Evolutionary conservation across 2,888 invertebrate genomes (phyloP).

Genomic region (Plagiodera versicolora): DNA sequence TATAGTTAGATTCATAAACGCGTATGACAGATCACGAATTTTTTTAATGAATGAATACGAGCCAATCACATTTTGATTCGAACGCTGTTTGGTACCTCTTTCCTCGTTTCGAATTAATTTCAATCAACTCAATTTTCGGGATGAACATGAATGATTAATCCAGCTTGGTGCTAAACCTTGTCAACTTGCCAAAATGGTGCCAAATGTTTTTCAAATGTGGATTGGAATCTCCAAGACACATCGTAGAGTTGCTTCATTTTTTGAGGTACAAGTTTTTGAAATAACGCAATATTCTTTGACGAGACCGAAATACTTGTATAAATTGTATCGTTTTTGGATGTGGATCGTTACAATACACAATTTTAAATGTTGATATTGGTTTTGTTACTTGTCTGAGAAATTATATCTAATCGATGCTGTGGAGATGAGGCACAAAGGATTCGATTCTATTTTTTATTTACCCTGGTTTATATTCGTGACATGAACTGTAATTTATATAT

Average conservation of each 20-base stretch:
- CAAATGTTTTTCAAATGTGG: background rate
- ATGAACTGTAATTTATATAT: constrained; percentile 46
- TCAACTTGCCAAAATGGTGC: background rate
- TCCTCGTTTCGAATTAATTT: background rate
- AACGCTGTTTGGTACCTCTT: background rate
- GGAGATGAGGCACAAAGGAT: constrained; percentile 39
- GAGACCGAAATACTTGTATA: background rate
- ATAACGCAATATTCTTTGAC: background rate
- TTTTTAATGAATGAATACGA: no score
- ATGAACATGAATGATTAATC: constrained; percentile 2
- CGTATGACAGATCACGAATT: background rate
- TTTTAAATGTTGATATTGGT: constrained; percentile 40
- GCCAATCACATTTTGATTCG: no score
- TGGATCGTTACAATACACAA: constrained; percentile 19
- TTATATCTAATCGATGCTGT: constrained; percentile 30
- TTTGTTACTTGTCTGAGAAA: constrained; percentile 35
- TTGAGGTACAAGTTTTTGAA: background rate
- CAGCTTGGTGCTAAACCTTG: constrained; percentile 3
- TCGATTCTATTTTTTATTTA: constrained; percentile 44
- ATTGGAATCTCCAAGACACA: background rate
- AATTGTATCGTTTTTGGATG: constrained; percentile 9
- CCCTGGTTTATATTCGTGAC: constrained; percentile 45
- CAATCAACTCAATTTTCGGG: background rate
- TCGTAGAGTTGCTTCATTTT: constrained; percentile 1
- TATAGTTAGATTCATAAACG: background rate